Percentiles rank a stretch among this genome's conserved stretches.
Evolutionary conservation across 2,888 invertebrate genomes (phyloP).

Genomic region (Acanthoscelides obtectus): DNA sequence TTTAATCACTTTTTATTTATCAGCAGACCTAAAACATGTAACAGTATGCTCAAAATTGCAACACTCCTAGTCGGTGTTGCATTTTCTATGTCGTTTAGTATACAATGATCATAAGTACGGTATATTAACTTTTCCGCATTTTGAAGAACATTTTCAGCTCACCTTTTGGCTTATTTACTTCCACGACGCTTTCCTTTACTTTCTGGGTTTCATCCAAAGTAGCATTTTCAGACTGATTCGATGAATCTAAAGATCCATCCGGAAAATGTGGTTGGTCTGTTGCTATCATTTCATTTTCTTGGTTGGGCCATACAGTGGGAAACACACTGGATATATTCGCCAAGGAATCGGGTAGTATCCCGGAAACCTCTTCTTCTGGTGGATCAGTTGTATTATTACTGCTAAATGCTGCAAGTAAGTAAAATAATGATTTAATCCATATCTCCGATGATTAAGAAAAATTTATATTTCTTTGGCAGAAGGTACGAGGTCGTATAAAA

Average conservation of each 20-base stretch:
- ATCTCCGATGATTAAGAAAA: no score
- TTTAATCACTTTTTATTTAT: no score
- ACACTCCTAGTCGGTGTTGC: no score
- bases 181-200: constrained; percentile 8
- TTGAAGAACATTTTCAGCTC: no score
- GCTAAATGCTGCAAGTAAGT: constrained; percentile 10
- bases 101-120: no score
- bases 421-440: no score
- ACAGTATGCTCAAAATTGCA: no score
- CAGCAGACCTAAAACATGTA: no score
- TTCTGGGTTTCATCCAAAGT: constrained; percentile 10
- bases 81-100: no score
- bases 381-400: not conserved
- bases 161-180: constrained; percentile 13
- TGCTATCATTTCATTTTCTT: constrained; percentile 16
- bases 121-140: no score
- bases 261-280: constrained; percentile 13
- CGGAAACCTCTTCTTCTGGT: not conserved
- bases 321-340: constrained; percentile 34
- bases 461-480: no score
- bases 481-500: no score
- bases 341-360: constrained; percentile 15
- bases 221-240: constrained; percentile 5
- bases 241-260: not conserved
- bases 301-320: constrained; percentile 36